phyloP scores from a whole-genome alignment of 2,113 vertebrate species.

The Anguilla japonica region DNA sequence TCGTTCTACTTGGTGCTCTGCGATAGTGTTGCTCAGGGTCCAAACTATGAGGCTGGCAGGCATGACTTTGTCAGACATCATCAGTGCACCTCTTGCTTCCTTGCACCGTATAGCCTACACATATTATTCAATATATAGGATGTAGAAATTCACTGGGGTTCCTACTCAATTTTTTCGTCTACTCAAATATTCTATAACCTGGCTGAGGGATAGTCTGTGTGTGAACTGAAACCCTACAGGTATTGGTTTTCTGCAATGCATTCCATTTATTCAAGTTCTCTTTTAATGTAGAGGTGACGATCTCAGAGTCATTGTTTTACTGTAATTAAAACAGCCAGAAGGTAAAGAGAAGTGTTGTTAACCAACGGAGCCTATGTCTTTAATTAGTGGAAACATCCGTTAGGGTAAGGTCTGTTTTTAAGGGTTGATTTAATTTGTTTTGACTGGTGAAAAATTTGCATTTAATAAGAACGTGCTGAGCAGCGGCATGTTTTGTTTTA shows the following conservation, averaged over 20 bases:
- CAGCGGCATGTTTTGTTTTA: neutral
- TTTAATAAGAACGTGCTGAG: neutral
- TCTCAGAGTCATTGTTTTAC: neutral
- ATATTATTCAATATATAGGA: neutral
- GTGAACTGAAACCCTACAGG: neutral
- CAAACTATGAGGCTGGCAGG: neutral
- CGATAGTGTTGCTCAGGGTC: no score
- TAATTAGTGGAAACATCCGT: slow-evolving; percentile 5
- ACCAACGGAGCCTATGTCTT: neutral
- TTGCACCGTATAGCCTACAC: neutral
- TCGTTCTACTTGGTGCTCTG: no score
- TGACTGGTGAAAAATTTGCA: neutral
- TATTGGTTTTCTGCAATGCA: neutral
- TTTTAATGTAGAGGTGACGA: neutral
- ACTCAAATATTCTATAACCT: neutral
- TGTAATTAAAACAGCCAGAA: neutral
- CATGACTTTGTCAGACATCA: neutral
- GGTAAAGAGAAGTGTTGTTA: neutral
- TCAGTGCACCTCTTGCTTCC: neutral
- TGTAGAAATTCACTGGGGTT: neutral
- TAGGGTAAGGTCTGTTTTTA: neutral
- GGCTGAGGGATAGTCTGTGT: neutral
- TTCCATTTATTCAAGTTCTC: neutral
- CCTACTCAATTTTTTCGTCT: neutral
- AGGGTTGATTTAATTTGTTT: neutral